Evolutionary conservation across 2,888 invertebrate genomes (phyloP).

Genomic region (Bugula neritina): DNA sequence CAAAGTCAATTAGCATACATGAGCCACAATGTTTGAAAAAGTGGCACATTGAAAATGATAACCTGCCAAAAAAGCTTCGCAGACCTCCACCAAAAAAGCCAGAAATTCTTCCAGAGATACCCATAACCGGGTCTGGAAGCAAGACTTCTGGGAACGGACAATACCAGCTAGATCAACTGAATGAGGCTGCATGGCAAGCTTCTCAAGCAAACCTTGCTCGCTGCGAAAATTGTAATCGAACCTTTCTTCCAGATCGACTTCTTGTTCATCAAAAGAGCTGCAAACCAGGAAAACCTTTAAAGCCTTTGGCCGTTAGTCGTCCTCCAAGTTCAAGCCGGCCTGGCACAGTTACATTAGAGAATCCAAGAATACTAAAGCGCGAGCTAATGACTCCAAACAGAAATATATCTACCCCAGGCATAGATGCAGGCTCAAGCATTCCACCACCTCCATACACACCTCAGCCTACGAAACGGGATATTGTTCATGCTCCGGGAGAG

Average conservation of each 20-base stretch:
- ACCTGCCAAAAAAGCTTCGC: conserved; percentile 58
- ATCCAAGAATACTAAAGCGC: conserved; percentile 44
- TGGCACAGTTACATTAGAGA: conserved; percentile 38
- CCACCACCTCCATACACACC: conserved; percentile 21
- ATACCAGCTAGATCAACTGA: conserved; percentile 33
- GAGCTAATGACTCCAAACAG: background rate
- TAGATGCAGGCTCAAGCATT: background rate
- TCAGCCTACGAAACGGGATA: conserved; percentile 16
- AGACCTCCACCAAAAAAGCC: conserved; percentile 61
- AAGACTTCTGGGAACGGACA: conserved; percentile 27
- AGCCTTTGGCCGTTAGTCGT: conserved; percentile 21
- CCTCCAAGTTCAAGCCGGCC: conserved; percentile 33
- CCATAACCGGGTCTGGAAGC: conserved; percentile 18
- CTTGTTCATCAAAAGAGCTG: conserved; percentile 61
- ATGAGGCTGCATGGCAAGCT: conserved; percentile 60
- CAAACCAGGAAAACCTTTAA: conserved; percentile 36
- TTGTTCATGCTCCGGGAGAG: conserved; percentile 22
- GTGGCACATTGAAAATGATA: conserved; percentile 61
- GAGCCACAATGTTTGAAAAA: conserved; percentile 65
- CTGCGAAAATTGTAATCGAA: conserved; percentile 63
- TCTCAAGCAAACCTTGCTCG: conserved; percentile 60
- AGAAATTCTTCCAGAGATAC: conserved; percentile 43
- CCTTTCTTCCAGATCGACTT: conserved; percentile 64
- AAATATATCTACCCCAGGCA: background rate
- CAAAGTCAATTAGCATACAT: conserved; percentile 62